Evolutionary conservation across 2,888 invertebrate species (phyloP), one percentile per base, ranked within the genome.

Genomic region (Serrognathus titanus): DNA sequence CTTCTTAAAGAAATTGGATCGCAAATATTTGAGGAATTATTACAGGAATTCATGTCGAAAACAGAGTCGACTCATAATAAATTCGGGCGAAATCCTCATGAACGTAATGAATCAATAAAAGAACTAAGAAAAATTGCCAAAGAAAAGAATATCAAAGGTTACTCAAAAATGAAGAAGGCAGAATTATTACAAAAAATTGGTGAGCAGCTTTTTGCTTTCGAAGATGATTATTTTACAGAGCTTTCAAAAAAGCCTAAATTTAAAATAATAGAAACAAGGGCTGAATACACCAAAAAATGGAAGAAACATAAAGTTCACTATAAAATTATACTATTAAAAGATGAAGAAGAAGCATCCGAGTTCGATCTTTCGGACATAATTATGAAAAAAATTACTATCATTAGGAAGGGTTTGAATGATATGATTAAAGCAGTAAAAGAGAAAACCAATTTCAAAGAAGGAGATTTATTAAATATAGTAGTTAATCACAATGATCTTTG

Each of bases 91-190:
- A n/a, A n/a, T n/a, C n/a, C n/a, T n/a, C n/a, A n/a, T n/a, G n/a
- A n/a, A n/a, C n/a, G n/a, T n/a, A n/a, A n/a, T n/a, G n/a, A n/a
- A 40, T 2, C 40, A 1, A 11, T 40, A 12, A 40, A 40, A 40
- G 40, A 40, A 40, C 5, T 40, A 48, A 51, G 51, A 51, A 51
- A 51, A 41, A 51, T 51, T 49, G 51, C 51, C 9, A 51, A 49
- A 51, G 51, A 11, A 51, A 51, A 51, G 51, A 51, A 41, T 51
- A 51, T 51, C 51, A 45, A 51, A 51, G 51, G 51, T 51, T 51
- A 51, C 41, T 51, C 51, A 8, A 51, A 51, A 51, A 51, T 51
- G 48, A 51, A 51, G 13, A 48, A 51, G 41, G 39, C 41, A 48
- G 40, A 47, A 13, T 40, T 40, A 40, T 24, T 24, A 24, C 24